phyloP scores from a whole-genome alignment of 2,888 invertebrate species.

The Graphium colonna region DNA sequence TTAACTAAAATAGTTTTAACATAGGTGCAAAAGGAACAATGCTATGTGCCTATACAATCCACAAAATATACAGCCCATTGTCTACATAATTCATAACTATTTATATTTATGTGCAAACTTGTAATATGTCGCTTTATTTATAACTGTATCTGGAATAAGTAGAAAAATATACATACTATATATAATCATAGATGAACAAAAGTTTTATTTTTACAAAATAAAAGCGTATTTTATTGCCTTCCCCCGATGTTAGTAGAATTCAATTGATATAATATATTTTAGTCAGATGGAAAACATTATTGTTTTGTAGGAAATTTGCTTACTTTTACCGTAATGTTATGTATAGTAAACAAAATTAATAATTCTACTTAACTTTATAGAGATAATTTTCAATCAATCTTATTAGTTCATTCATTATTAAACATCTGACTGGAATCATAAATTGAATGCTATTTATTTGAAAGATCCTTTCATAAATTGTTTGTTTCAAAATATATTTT shows the following conservation, averaged over 20 bases:
- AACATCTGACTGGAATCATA: constrained; percentile 7
- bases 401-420: constrained; percentile 10
- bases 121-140: constrained; percentile 13
- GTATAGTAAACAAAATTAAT: constrained; percentile 6
- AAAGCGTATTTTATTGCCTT: constrained; percentile 87
- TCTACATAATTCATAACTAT: constrained; percentile 36
- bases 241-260: constrained; percentile 76
- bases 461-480: neutral
- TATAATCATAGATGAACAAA: constrained; percentile 38
- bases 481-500: neutral
- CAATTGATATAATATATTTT: constrained; percentile 33
- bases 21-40: constrained; percentile 63
- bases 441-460: constrained; percentile 3
- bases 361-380: constrained; percentile 17
- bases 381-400: no score
- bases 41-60: constrained; percentile 29
- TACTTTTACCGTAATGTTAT: constrained; percentile 1
- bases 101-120: constrained; percentile 20
- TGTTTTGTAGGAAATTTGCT: constrained; percentile 19
- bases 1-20: constrained; percentile 44
- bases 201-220: constrained; percentile 66
- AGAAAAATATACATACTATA: constrained; percentile 28
- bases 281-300: constrained; percentile 20
- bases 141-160: constrained; percentile 23
- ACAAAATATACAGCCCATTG: constrained; percentile 46